Evolutionary conservation across 2,113 vertebrate species (phyloP), one percentile per base, ranked within the genome.

Genomic region (Lycocorax pyrrhopterus): DNA sequence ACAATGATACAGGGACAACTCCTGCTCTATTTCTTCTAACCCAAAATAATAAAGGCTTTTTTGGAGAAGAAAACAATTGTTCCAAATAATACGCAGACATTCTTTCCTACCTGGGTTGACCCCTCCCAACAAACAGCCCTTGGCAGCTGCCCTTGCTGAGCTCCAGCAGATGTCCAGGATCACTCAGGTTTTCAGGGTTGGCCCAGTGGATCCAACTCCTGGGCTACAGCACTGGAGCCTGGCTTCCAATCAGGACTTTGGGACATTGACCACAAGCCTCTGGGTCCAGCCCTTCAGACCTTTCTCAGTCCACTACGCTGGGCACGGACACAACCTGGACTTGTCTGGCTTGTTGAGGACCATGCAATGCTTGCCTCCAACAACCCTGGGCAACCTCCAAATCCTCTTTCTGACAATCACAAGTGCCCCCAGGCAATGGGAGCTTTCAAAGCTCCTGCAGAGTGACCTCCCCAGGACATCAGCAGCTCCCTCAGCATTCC

Each of bases 271-370:
- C 33, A 39, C 21, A 47, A 37, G 1, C 13, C 16, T 13, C 16
- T 7, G 21, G 4, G 5, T 1, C 16, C 20, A 56, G 27, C 2
- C 26, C 16, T 80, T 32, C 22, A 32, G 3, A 21, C 8, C 4
- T 1, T 56, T 56, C n/a, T 56, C 8, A 39, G 21, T 1, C 33
- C 51, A 13, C 41, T 3, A 8, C 0, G 0, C 26, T 32, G 16
- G 33, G 13, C 21, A 37, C 27, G 20, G 51, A 16, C 16, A 46
- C 8, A 7, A 10, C 8, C 10, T 3, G 10, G 10, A 13, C 21
- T 10, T 26, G 6, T 6, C 17, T 56, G 27, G 4, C 3, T 18
- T 56, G 10, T 16, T 4, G 41, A 8, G 16, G 41, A 47, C 7
- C 13, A 7, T 13, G 21, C 7, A 67, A 10, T 26, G 13, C 22